These are phyloP conservation scores for Psilopogon haemacephalus DNA, from an alignment of 2,113 vertebrate species.

Conservation along the genomic window DNA sequence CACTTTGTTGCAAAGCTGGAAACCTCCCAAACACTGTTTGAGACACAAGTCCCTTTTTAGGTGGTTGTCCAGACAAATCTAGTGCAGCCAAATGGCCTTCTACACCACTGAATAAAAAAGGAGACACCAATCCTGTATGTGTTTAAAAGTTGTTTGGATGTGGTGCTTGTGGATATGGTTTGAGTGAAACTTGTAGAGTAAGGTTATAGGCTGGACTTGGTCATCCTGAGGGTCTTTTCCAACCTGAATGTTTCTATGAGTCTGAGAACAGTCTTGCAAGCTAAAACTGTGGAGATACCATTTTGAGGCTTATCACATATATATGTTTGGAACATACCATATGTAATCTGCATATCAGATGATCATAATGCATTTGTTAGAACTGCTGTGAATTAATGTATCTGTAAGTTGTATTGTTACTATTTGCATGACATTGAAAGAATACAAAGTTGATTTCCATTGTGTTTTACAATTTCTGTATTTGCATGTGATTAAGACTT, in stretches of 20 bases:
- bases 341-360: not conserved
- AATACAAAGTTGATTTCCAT: not conserved
- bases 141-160: too few species aligned
- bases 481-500: not conserved
- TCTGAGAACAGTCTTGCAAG: not conserved
- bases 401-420: not conserved
- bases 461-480: not conserved
- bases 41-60: too few species aligned
- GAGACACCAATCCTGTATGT: too few species aligned
- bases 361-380: not conserved
- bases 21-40: too few species aligned
- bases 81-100: too few species aligned
- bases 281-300: not conserved
- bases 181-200: too few species aligned
- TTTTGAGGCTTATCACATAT: fast-evolving
- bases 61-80: too few species aligned
- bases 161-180: too few species aligned
- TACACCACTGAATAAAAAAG: not conserved
- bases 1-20: too few species aligned
- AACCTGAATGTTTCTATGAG: too few species aligned
- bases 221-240: too few species aligned
- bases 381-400: not conserved
- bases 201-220: too few species aligned
- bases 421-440: not conserved
- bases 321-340: not conserved